Conservation (phyloP, 2,797 vertebrate genomes). For the Rhinoraja longicauda region DNA sequence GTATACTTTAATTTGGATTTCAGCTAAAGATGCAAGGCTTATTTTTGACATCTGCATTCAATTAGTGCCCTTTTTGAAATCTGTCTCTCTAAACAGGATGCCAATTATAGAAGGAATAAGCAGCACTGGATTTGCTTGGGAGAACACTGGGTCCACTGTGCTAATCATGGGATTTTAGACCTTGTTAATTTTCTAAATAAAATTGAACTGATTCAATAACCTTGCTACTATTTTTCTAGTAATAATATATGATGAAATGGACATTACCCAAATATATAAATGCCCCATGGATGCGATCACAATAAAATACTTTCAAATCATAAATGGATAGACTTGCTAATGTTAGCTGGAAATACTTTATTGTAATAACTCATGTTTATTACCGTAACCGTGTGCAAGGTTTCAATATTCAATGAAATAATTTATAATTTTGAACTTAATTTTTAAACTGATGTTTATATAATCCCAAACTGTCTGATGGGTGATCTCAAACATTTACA, state of each 20-base stretch:
- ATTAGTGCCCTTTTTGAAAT: slow-evolving; percentile 7
- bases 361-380: neutral
- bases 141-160: neutral
- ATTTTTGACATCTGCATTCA: slow-evolving; percentile 9
- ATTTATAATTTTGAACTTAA: neutral
- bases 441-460: neutral
- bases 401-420: neutral
- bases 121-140: neutral
- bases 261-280: neutral
- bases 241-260: neutral
- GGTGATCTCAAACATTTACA: neutral
- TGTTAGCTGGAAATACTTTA: neutral
- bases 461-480: neutral
- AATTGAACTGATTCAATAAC: neutral
- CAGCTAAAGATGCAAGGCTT: neutral
- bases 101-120: slow-evolving; percentile 5
- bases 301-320: neutral
- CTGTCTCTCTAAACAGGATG: neutral
- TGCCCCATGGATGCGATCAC: neutral
- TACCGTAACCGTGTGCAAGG: neutral
- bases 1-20: neutral
- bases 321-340: neutral
- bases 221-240: neutral
- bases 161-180: neutral
- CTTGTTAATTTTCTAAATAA: neutral